These are phyloP conservation scores for Lamprologus speciosus DNA, from an alignment of 2,113 vertebrate genomes.

Conservation along the genomic window DNA sequence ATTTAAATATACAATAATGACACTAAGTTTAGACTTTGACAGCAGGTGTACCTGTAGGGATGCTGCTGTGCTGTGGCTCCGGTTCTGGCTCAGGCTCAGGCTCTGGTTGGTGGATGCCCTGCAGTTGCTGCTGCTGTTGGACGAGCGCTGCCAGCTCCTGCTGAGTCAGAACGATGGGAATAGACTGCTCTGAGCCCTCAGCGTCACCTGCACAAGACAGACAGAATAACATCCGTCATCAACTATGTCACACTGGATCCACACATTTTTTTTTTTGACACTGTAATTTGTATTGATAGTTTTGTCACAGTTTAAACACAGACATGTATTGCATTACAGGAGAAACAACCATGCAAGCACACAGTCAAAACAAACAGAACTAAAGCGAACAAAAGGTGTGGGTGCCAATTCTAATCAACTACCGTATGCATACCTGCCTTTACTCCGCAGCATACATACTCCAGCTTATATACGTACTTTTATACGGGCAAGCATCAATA, in stretches of 20 bases:
- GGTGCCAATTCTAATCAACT: too few species aligned
- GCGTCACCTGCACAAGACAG: constrained; percentile 45
- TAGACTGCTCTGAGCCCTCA: constrained; percentile 62
- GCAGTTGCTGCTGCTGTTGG: constrained; percentile 79
- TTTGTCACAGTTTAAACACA: too few species aligned
- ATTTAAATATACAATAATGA: not conserved
- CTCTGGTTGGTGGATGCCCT: constrained; percentile 38
- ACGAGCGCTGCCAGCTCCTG: constrained; percentile 79
- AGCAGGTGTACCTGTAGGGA: constrained; percentile 30
- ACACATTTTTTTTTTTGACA: not conserved
- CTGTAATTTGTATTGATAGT: too few species aligned
- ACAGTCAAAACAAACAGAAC: too few species aligned
- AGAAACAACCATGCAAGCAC: too few species aligned
- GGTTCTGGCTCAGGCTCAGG: not conserved
- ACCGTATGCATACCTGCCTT: too few species aligned
- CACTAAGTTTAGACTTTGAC: not conserved
- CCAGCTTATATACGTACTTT: too few species aligned
- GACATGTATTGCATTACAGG: too few species aligned
- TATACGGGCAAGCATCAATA: too few species aligned
- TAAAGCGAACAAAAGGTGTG: too few species aligned
- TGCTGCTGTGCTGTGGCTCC: not conserved
- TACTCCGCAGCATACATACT: too few species aligned
- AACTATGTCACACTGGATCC: not conserved
- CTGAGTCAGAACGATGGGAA: constrained; percentile 78
- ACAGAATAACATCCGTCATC: not conserved